Base-by-base conservation (phyloP, 2,797 vertebrate genomes). In the Menidia menidia region DNA sequence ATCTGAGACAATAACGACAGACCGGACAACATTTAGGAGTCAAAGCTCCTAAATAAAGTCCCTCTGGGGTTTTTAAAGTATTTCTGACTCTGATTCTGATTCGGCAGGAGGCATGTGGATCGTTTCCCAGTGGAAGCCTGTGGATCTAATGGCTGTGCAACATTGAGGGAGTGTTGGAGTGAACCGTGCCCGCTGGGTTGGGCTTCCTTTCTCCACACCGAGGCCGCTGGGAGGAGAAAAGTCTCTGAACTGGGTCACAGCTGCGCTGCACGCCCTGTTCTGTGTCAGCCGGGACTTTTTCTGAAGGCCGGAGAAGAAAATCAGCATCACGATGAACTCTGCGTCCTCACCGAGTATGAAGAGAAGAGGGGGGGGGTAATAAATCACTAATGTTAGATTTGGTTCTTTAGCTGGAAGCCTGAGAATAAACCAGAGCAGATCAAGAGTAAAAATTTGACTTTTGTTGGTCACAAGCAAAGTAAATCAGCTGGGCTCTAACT, bases 181-280 rank as follows among this genome's bases (percentile, higher is more conserved):
- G 39, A 78, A 69, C 44, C 0, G 33, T 25, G 66, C 50, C 66
- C 59, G 3, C 54, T 3, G 35, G 42, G 66, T 75, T 66, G 30
- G 48, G 57, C 61, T 47, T 56, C 25, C 52, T 66, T 51, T 63
- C 42, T 51, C 64, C 75, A 69, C 8, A 56, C 56, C 70, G 80
- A 77, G 79, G 43, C 59, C 47, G 66, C 32, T 56, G 58, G 77
- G 67, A 71, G 65, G 80, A 75, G 25, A 75, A 76, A 75, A 71
- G 68, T 65, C 64, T 78, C 77, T 87, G 87, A 92, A 91, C 64
- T 93, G 88, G 90, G 90, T 92, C 89, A 91, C 78, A 87, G 85
- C 83, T 84, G 74, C 67, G 78, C 75, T 16, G 72, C 80, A 35
- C 68, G 52, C 78, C 45, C 72, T 68, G 39, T 72, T 83, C 74